Base-by-base conservation (phyloP, 1,140 invertebrate genomes). In the Atta texana region DNA sequence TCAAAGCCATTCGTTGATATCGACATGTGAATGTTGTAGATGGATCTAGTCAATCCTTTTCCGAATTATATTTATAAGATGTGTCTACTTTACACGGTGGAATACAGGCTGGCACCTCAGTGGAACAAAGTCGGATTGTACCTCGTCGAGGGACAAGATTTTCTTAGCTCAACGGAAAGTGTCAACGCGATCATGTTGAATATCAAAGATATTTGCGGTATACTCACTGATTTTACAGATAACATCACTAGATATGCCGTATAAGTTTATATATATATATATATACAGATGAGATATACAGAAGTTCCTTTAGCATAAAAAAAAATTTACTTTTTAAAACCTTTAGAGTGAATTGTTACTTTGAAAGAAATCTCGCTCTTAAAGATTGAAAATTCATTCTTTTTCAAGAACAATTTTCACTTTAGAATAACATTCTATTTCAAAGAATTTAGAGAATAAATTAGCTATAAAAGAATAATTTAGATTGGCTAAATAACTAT, bases 71-170 rank as follows among this genome's bases (percentile, higher is more conserved):
- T 89, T 84, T 93, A 93, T 72, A 89, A 91, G 68, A 39, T 72
- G 28, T 93, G 93, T 69, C 86, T 94, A 24, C 87, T 85, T 16
- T 92, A 93, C 68, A 92, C 91, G 0, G 85, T 94, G 72, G 82
- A 92, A 53, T 87, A 89, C 24, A 92, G 88, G 44, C 34, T 94
- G 59, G 87, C 91, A 49, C 93, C 94, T 4, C 49, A 51, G 16
- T 94, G 94, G 94, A 94, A 93, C 81, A 92, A 90, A 76, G 89
- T 93, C 53, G 93, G 85, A 5, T 68, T 80, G 21, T 92, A 91
- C 57, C 91, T 92, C 34, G 77, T 94, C 39, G 69, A 78, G 39
- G 93, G 93, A n/a, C 86, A 86, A 57, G n/a, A 93, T 76, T 94
- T 94, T 82, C 86, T 93, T 24, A 77, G 78, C 10, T 85, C 86